Evolutionary conservation across 2,113 vertebrate species (phyloP).

Genomic region (Rhagologus leucostigma): DNA sequence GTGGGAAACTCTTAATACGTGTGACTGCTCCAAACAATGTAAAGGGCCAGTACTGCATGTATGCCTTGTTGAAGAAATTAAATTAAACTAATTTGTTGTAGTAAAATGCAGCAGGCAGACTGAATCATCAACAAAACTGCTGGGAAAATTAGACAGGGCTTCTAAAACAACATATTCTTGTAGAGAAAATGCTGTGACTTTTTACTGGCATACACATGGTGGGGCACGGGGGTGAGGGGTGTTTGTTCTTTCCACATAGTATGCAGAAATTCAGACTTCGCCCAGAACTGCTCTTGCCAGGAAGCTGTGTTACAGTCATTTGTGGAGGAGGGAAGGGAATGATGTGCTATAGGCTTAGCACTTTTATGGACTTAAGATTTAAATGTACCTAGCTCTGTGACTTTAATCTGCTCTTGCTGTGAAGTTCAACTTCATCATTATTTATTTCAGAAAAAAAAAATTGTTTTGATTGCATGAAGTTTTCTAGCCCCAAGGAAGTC

Average conservation of each 20-base stretch:
- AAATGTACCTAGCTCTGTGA: not conserved
- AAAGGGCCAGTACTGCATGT: not conserved
- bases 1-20: not conserved
- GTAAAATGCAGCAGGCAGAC: not conserved
- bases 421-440: not conserved
- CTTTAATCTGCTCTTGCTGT: not conserved
- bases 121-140: not conserved
- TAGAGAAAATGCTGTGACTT: not conserved
- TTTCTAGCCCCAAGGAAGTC: not conserved
- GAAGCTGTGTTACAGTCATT: not conserved
- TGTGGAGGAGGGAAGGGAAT: not conserved
- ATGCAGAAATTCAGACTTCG: not conserved
- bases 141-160: not conserved
- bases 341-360: not conserved
- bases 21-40: not conserved
- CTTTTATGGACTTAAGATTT: not conserved
- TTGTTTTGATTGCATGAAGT: not conserved
- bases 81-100: not conserved
- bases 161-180: not conserved
- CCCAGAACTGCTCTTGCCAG: not conserved
- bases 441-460: not conserved
- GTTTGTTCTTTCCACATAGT: not conserved
- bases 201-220: not conserved
- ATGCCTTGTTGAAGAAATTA: not conserved
- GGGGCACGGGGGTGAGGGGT: rapidly evolving